A percentile compares a stretch with the other conserved stretches of the same genome.
These are phyloP conservation scores for Cochlearius cochlearius DNA, from an alignment of 2,113 vertebrate genomes.

Conservation along the genomic window DNA sequence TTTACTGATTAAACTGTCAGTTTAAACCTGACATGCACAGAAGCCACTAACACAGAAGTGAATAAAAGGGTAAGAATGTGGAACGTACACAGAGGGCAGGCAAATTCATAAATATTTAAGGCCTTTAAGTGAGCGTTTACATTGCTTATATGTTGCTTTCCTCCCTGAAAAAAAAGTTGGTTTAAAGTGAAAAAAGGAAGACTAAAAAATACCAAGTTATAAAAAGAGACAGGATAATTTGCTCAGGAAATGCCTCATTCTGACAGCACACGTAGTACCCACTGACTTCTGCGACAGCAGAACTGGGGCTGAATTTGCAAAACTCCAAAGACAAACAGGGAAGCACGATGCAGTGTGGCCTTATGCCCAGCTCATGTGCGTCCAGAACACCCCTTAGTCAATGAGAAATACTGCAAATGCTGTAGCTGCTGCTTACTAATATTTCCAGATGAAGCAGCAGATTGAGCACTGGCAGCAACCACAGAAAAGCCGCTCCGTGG, in stretches of 20 bases:
- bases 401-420: neutral
- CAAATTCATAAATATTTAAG: conserved; percentile 8
- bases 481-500: neutral
- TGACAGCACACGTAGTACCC: accelerated
- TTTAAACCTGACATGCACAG: neutral
- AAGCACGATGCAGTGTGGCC: neutral
- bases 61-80: conserved; percentile 6
- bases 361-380: neutral
- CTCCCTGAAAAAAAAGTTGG: neutral
- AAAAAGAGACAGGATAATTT: neutral
- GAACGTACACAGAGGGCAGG: neutral
- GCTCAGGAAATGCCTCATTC: neutral
- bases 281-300: neutral
- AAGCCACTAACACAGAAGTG: neutral
- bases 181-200: neutral
- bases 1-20: neutral
- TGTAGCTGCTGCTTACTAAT: neutral
- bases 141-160: neutral
- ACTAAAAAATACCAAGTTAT: neutral
- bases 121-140: neutral
- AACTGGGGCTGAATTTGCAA: neutral
- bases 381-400: neutral
- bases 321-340: neutral
- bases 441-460: neutral
- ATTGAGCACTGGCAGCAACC: neutral